Percentiles rank a stretch among this genome's conserved stretches.
Conservation (phyloP, 2,113 vertebrate species). For the Petrocephalus zakoni region DNA sequence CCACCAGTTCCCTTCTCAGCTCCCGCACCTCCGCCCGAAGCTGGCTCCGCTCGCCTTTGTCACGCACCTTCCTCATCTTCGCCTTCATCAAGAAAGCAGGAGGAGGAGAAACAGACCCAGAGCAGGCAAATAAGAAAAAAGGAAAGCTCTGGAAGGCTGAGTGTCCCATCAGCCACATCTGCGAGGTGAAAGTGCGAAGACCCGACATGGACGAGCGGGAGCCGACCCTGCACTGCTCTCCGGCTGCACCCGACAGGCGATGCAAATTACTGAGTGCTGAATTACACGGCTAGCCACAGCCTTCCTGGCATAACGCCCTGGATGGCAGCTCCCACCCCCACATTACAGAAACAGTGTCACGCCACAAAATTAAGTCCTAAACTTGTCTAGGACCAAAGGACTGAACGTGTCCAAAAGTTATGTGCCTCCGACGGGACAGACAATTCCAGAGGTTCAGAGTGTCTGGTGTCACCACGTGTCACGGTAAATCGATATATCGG, state of each 20-base stretch:
- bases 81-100: slow-evolving; percentile 41
- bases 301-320: neutral
- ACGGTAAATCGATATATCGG: no score
- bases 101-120: neutral
- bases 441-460: neutral
- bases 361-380: neutral
- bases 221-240: no score
- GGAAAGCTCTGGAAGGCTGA: no score
- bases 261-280: neutral
- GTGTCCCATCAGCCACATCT: neutral
- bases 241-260: no score
- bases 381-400: neutral
- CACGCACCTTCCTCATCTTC: slow-evolving; percentile 66
- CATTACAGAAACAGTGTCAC: neutral
- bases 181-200: neutral
- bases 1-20: slow-evolving; percentile 80
- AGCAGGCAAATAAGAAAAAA: neutral
- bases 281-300: neutral
- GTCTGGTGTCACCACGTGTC: neutral
- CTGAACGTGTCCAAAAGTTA: neutral
- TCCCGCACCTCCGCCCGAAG: slow-evolving; percentile 69
- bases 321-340: neutral
- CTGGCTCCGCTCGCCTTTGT: slow-evolving; percentile 67
- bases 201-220: neutral
- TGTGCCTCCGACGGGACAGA: neutral